Percentiles rank a stretch among this genome's conserved stretches.
Conservation (phyloP, 2,113 vertebrate species). For the Bos indicus region DNA sequence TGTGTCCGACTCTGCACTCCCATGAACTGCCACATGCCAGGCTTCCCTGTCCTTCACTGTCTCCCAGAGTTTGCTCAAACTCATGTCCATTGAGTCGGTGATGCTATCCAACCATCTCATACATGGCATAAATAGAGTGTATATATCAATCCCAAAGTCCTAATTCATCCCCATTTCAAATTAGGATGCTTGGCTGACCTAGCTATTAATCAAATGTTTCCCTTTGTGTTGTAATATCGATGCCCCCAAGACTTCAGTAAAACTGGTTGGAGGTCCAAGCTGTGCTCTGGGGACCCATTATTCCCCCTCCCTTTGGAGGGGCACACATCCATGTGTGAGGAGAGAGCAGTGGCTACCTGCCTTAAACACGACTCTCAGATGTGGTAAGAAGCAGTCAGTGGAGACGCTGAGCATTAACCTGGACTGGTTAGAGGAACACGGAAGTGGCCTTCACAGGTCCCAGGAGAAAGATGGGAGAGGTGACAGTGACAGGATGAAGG, state of each 20-base stretch:
- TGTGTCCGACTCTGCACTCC: background rate
- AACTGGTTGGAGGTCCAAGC: background rate
- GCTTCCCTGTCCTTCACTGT: background rate
- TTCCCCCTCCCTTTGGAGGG: background rate
- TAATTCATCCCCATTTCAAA: background rate
- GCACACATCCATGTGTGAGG: rapidly evolving
- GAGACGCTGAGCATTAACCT: background rate
- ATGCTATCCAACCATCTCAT: background rate
- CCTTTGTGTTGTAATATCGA: background rate
- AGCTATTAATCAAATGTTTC: background rate
- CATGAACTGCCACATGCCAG: background rate
- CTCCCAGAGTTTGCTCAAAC: background rate
- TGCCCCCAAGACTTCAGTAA: background rate
- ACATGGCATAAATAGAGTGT: background rate
- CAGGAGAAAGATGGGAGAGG: background rate
- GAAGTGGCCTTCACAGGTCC: background rate
- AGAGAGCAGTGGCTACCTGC: background rate
- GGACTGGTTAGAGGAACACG: background rate
- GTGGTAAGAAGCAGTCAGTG: background rate
- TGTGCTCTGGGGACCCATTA: background rate
- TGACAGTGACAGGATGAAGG: rapidly evolving
- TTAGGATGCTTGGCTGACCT: background rate
- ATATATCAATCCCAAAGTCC: background rate
- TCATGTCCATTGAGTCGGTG: background rate
- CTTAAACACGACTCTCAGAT: background rate